Evolutionary conservation across 2,888 invertebrate genomes (phyloP), one percentile per base, ranked within the genome.

Genomic region (Athrips mouffetella): DNA sequence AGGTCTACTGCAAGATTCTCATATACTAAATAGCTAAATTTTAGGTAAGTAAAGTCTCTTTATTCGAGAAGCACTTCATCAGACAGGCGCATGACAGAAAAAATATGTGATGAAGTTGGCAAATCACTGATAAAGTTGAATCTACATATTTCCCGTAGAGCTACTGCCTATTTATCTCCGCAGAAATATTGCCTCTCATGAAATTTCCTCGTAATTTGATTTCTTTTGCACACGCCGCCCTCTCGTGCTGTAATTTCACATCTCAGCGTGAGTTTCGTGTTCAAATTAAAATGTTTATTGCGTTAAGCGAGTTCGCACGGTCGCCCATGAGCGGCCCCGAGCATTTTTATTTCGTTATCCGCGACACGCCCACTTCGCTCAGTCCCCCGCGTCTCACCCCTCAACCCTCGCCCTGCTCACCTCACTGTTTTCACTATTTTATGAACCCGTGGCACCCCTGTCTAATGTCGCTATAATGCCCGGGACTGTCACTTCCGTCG

Each of bases 251-350:
- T 80, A 80, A 88, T 86, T 85, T 80, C 63, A 64, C 78, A 84
- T 85, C 87, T 76, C 87, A 85, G 87, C 87, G 71, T 86, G 87
- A 83, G 81, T 77, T 86, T 87, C 78, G 83, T 77, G 84, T 80
- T 73, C 80, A 85, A 87, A 87, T 88, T 88, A 88, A 87, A 88
- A 86, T 84, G 87, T 87, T 87, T 88, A 88, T 87, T 87, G 77
- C 85, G 73, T 88, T 85, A 85, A 76, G 79, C 77, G 67, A 77
- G 79, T 87, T 86, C 85, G 87, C 87, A 86, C 84, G 85, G 71
- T 77, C 70, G 76, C 70, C 67, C 69, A 71, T 67, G 66, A 70
- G 70, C 67, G 65, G 69, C 73, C 67, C 67, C 63, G 75, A 77
- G 78, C 73, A 76, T 85, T 86, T 81, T 86, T 86, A 84, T 85